Conservation (phyloP, 2,888 invertebrate species). For the Trachelus stipa region DNA sequence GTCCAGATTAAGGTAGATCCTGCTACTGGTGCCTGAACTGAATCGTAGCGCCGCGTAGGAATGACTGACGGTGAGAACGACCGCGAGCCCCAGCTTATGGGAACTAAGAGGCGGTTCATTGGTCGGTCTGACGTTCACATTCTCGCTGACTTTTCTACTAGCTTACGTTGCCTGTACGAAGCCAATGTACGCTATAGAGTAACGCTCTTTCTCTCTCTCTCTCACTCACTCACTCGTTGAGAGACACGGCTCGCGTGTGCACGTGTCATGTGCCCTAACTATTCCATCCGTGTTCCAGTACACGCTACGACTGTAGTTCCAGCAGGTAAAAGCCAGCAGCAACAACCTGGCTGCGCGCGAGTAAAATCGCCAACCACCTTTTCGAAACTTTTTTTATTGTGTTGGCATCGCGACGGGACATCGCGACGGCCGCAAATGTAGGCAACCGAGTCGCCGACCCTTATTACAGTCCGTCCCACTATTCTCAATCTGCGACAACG, state of each 20-base stretch:
- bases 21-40: constrained; percentile 42
- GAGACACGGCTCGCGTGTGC: constrained; percentile 33
- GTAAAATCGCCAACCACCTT: neutral
- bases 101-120: constrained; percentile 23
- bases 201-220: constrained; percentile 19
- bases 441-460: constrained; percentile 3
- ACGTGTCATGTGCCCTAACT: constrained; percentile 31
- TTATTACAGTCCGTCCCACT: neutral
- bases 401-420: constrained; percentile 1
- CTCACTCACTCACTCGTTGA: constrained; percentile 14
- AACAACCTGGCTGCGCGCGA: neutral
- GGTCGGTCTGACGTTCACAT: constrained; percentile 27
- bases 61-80: constrained; percentile 55
- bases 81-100: constrained; percentile 37
- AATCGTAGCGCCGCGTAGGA: constrained; percentile 55
- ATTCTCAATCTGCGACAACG: neutral
- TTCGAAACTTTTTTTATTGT: neutral
- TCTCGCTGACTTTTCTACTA: constrained; percentile 32
- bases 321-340: neutral
- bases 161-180: constrained; percentile 13
- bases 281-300: neutral
- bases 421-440: neutral
- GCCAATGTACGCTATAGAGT: constrained; percentile 13
- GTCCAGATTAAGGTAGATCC: constrained; percentile 7
- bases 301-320: neutral